Conservation (phyloP, 2,888 invertebrate species). For the Neocrepidodera transversa region DNA sequence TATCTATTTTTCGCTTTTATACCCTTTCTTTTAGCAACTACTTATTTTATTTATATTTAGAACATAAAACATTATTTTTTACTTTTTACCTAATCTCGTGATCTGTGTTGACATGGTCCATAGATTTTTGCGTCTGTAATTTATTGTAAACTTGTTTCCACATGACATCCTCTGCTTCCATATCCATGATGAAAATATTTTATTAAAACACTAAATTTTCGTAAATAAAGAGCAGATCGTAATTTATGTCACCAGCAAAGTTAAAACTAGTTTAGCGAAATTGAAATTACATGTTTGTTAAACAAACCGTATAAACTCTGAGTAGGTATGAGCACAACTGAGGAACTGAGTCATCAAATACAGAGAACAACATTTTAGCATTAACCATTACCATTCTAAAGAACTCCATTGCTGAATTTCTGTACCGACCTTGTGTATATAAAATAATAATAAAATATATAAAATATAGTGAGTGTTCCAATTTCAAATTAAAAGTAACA, state of each 20-base stretch:
- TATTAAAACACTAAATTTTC: not conserved
- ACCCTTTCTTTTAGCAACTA: no score
- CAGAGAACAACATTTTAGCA: not conserved
- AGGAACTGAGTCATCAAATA: not conserved
- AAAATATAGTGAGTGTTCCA: not conserved
- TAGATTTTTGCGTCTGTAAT: conserved; percentile 68
- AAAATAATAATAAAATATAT: not conserved
- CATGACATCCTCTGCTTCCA: conserved; percentile 76
- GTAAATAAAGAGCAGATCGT: not conserved
- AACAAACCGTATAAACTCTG: not conserved
- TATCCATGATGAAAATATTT: conserved; percentile 46
- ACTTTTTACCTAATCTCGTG: conserved; percentile 72
- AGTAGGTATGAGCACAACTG: not conserved
- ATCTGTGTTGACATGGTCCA: conserved; percentile 65
- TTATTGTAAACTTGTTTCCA: conserved; percentile 79
- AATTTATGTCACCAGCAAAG: no score
- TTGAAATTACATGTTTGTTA: not conserved
- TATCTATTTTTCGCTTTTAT: no score
- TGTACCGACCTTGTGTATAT: not conserved
- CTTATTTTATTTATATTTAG: no score
- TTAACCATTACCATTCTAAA: not conserved
- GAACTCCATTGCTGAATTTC: not conserved
- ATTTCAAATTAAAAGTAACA: no score
- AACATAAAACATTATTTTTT: no score
- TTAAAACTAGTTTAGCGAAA: not conserved